A percentile compares a stretch with the other conserved stretches of the same genome.
Evolutionary conservation across 2,797 vertebrate genomes (phyloP).

Genomic region (Otolemur crassicaudatus): DNA sequence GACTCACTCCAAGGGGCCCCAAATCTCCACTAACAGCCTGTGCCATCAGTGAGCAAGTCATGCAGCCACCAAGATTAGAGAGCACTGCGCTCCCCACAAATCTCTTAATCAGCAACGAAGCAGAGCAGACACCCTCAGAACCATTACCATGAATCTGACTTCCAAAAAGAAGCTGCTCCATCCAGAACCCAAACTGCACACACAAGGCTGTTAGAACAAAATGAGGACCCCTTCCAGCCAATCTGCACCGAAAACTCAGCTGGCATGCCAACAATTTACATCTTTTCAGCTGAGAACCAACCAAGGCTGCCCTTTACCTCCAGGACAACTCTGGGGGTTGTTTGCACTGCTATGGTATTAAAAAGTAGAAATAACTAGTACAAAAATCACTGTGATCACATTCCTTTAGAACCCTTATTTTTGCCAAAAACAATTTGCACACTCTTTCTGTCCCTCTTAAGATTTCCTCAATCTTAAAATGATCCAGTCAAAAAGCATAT

Average conservation of each 20-base stretch:
- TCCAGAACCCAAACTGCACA: not conserved
- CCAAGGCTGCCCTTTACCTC: conserved; percentile 39
- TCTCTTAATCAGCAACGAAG: conserved; percentile 42
- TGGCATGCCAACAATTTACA: not conserved
- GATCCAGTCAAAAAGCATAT: not conserved
- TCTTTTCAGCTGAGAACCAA: conserved; percentile 35
- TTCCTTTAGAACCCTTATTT: conserved; percentile 36
- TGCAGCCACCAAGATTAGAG: not conserved
- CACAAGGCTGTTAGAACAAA: not conserved
- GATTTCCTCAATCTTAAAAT: conserved; percentile 53
- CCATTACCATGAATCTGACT: not conserved
- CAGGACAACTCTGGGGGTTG: conserved; percentile 63
- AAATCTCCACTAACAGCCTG: not conserved
- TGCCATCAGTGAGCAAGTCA: not conserved
- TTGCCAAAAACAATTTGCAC: conserved; percentile 33
- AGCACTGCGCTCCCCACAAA: not conserved
- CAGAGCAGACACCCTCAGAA: not conserved
- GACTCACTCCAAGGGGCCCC: not conserved
- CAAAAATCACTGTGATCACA: conserved; percentile 49
- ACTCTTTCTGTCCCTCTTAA: conserved; percentile 1
- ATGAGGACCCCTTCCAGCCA: not conserved
- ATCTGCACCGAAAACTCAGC: not conserved
- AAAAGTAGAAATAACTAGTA: conserved; percentile 66
- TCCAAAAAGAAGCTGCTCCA: conserved; percentile 24
- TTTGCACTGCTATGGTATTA: conserved; percentile 42